phyloP scores from a whole-genome alignment of 2,113 vertebrate genomes.

The Sinosuthora webbiana region DNA sequence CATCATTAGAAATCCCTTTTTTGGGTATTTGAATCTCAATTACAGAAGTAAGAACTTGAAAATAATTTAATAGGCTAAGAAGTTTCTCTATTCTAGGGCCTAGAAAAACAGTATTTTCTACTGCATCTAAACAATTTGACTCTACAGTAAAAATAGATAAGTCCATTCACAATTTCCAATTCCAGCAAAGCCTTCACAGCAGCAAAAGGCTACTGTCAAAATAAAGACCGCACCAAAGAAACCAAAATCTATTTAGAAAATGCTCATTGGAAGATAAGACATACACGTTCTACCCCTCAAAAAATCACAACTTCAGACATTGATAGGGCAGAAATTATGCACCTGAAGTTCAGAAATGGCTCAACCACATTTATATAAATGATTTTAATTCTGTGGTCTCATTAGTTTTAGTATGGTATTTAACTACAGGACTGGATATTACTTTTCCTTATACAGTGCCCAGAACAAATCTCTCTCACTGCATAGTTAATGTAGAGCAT shows the following conservation, averaged over 20 bases:
- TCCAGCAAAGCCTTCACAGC: background rate
- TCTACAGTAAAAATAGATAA: background rate
- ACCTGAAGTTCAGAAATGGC: background rate
- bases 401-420: background rate
- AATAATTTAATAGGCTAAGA: background rate
- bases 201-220: background rate
- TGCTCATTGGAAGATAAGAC: background rate
- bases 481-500: background rate
- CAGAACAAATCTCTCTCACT: background rate
- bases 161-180: background rate
- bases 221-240: background rate
- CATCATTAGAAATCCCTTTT: background rate
- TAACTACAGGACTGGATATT: background rate
- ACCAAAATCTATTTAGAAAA: background rate
- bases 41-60: background rate
- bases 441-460: background rate
- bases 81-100: background rate
- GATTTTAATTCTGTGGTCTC: background rate
- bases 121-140: background rate
- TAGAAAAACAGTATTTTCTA: background rate
- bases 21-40: background rate
- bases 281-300: rapidly evolving
- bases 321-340: background rate
- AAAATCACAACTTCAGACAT: background rate
- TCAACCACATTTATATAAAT: background rate